Evolutionary conservation across 37 sponge, comb jelly and placozoan genomes (phyloP), one percentile per base, ranked within the genome.

Genomic region (Mnemiopsis leidyi): DNA sequence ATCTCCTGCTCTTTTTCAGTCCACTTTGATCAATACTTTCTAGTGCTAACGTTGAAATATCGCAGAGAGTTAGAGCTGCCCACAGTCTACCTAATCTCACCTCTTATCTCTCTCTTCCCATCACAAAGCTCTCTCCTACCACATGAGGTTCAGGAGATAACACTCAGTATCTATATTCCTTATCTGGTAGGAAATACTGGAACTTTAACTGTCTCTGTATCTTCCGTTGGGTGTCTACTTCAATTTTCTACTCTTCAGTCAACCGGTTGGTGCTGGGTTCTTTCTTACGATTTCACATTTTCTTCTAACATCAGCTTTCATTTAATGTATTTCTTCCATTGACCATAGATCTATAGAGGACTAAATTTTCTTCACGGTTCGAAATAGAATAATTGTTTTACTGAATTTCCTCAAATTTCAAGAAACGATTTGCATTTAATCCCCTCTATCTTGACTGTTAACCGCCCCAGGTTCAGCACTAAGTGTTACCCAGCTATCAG

Each of bases 31-130:
- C n/a, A n/a, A n/a, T n/a, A n/a, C n/a, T n/a, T n/a, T n/a, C n/a
- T n/a, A n/a, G n/a, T n/a, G n/a, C n/a, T n/a, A n/a, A n/a, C n/a
- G n/a, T n/a, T n/a, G n/a, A n/a, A n/a, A n/a, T n/a, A n/a, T n/a
- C n/a, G n/a, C 90, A 85, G 90, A 1, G 79, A 32, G 0, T 9
- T 37, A 0, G 28, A 28, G 21, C 90, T 85, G 61, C 90, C 90
- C 48, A 0, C 2, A 26, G 79, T 32, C 5, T 85, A 85, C 61
- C 90, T 85, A 1, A 38, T 39, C n/a, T 28, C 61, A 18, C 90
- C 90, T 0, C 28, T 85, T 0, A 23, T 85, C 9, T 9, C n/a
- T 61, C 33, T 39, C 24, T 2, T 25, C 5, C 90, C 90, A 21
- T 7, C 40, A 0, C 23, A 38, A 35, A 28, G 18, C 29, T 23